phyloP scores from a whole-genome alignment of 2,888 invertebrate species.

The Polydesmus complanatus region DNA sequence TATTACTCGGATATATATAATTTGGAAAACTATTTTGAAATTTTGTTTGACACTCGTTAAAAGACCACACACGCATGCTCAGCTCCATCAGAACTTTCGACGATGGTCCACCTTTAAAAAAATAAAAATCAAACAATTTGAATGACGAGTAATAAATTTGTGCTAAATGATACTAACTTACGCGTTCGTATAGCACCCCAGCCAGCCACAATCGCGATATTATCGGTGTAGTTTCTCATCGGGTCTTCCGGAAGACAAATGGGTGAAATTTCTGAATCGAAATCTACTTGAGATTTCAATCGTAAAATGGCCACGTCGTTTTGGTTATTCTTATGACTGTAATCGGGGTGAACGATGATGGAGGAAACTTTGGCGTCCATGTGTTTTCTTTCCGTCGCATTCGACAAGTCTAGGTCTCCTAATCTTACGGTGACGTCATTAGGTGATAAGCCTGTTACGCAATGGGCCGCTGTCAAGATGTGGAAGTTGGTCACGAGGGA shows the following conservation, averaged over 20 bases:
- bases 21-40: constrained; percentile 41
- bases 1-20: constrained; percentile 72
- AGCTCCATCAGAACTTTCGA: constrained; percentile 34
- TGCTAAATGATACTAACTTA: background rate
- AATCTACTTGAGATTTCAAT: constrained; percentile 58
- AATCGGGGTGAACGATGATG: constrained; percentile 15
- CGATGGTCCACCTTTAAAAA: constrained; percentile 14
- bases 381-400: constrained; percentile 57
- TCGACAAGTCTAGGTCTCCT: constrained; percentile 70
- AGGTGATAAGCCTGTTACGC: constrained; percentile 38
- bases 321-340: constrained; percentile 39
- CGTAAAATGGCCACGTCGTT: constrained; percentile 72
- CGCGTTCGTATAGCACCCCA: constrained; percentile 46
- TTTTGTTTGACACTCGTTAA: constrained; percentile 18
- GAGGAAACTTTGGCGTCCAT: constrained; percentile 63
- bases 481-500: constrained; percentile 65
- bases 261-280: constrained; percentile 54
- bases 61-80: constrained; percentile 21
- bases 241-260: constrained; percentile 51
- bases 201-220: constrained; percentile 65
- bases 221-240: constrained; percentile 47
- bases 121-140: background rate
- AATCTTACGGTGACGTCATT: constrained; percentile 70
- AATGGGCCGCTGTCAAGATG: constrained; percentile 73
- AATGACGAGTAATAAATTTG: background rate